Evolutionary conservation across 2,888 invertebrate species (phyloP).

Genomic region (Heliconius erato): DNA sequence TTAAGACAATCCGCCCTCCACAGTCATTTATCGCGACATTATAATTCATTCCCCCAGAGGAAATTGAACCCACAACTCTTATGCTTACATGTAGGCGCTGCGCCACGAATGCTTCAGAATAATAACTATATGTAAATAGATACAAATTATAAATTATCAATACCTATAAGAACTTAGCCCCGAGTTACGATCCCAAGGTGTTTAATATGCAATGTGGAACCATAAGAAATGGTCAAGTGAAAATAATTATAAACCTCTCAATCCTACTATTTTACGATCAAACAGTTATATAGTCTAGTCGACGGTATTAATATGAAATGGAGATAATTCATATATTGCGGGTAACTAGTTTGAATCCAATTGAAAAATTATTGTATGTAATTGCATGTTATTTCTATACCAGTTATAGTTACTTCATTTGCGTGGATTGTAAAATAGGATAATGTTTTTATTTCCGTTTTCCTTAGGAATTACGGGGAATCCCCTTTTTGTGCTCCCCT

Average conservation of each 20-base stretch:
- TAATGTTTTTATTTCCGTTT: no score
- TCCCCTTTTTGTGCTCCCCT: no score
- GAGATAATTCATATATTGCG: neutral
- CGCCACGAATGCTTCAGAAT: no score
- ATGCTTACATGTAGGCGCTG: no score
- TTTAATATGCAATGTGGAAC: slow-evolving; percentile 12
- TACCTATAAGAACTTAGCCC: neutral
- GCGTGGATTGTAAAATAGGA: neutral
- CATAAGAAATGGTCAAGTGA: slow-evolving; percentile 7
- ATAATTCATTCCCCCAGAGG: no score
- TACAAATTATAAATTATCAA: slow-evolving; percentile 8
- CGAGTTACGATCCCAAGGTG: slow-evolving; percentile 8
- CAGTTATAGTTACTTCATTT: neutral
- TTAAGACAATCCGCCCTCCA: no score
- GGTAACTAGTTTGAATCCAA: neutral
- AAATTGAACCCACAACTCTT: no score
- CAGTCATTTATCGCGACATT: no score
- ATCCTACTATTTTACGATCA: slow-evolving; percentile 15
- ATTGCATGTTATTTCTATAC: neutral
- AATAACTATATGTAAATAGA: neutral
- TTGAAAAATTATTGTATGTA: slow-evolving; percentile 2
- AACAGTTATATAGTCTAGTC: slow-evolving; percentile 7
- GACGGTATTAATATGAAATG: neutral
- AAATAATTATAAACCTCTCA: slow-evolving; percentile 31
- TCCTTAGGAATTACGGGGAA: no score